A percentile compares a stretch with the other conserved stretches of the same genome.
Evolutionary conservation across 2,113 vertebrate genomes (phyloP).

Genomic region (Delphinus delphis): DNA sequence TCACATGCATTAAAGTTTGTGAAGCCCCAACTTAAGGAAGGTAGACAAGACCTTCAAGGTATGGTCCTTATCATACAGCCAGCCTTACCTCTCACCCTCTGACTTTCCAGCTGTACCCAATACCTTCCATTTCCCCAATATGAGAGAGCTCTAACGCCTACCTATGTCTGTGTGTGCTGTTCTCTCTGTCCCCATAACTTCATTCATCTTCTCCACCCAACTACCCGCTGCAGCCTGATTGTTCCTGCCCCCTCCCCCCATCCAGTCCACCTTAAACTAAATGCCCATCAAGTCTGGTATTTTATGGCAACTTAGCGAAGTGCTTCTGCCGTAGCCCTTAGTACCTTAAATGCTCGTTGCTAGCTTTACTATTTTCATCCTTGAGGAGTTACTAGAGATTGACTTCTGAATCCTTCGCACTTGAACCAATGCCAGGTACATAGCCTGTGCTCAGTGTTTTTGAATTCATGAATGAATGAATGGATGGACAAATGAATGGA

Average conservation of each 20-base stretch:
- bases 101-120: not conserved
- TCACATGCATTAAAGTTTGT: not conserved
- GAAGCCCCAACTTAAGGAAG: not conserved
- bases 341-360: not conserved
- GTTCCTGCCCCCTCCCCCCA: rapidly evolving
- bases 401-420: not conserved
- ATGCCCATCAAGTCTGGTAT: not conserved
- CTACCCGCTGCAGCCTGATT: not conserved
- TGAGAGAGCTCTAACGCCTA: rapidly evolving
- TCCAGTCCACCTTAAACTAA: not conserved
- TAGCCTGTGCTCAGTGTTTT: not conserved
- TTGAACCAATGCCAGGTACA: not conserved
- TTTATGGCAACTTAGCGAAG: not conserved
- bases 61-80: not conserved
- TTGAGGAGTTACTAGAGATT: not conserved
- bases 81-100: not conserved
- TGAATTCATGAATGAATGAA: not conserved
- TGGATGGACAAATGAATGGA: not conserved
- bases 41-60: not conserved
- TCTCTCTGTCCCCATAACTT: not conserved
- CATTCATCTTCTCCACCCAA: not conserved
- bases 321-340: not conserved
- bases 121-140: not conserved
- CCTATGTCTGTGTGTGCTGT: not conserved
- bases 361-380: not conserved